Evolutionary conservation across 2,113 vertebrate species (phyloP).

Genomic region (Pycnonotus jocosus): DNA sequence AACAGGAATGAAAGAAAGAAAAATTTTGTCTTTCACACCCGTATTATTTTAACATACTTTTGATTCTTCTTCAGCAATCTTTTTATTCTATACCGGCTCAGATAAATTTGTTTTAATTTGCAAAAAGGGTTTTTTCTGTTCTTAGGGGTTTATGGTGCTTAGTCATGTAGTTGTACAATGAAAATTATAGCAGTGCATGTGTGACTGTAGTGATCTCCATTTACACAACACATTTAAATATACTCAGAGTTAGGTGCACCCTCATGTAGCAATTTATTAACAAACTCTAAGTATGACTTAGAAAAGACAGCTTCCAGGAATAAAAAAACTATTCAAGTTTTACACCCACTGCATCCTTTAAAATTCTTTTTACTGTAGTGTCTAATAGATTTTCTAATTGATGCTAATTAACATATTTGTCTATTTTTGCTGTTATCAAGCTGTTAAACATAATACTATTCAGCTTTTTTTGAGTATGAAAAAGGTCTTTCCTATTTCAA

Average conservation of each 20-base stretch:
- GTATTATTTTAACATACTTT: background rate
- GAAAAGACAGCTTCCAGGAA: background rate
- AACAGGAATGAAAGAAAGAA: background rate
- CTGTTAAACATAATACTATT: background rate
- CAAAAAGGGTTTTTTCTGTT: background rate
- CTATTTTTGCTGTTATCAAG: background rate
- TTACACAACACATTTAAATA: background rate
- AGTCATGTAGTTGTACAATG: background rate
- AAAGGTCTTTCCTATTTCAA: background rate
- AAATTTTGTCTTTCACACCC: background rate
- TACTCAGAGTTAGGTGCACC: background rate
- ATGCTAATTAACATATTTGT: background rate
- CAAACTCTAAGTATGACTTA: background rate
- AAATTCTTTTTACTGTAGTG: background rate
- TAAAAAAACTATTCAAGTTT: background rate
- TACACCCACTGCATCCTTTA: background rate
- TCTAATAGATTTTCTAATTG: background rate
- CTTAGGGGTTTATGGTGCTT: background rate
- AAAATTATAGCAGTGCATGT: background rate
- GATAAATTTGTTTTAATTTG: background rate
- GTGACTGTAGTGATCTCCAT: background rate
- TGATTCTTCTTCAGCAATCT: background rate
- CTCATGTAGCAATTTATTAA: background rate
- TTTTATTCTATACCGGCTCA: background rate
- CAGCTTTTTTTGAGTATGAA: background rate